Evolutionary conservation across 2,113 vertebrate genomes (phyloP), one percentile per base, ranked within the genome.

Genomic region (Phrynosoma platyrhinos): DNA sequence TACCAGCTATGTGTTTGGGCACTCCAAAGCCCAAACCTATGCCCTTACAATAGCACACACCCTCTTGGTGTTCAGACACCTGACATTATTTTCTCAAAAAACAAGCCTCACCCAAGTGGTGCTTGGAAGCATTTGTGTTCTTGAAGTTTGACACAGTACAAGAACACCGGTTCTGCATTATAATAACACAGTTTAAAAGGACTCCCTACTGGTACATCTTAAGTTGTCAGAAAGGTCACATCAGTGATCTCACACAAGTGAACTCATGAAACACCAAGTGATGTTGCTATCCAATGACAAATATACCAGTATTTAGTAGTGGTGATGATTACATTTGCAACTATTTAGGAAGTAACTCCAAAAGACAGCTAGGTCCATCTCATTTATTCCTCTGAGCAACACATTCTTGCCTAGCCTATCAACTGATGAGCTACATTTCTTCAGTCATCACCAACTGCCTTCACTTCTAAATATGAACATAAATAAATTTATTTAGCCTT

Each of bases 1-100:
- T 95, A 95, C 95, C 92, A 95, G 92, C 92, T 97, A 94, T 92
- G 62, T 96, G 95, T 96, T 97, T 96, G 92, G 95, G 84, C 94
- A 97, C 89, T 93, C 93, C 87, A 71, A 71, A 27, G 68, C 68
- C 58, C 68, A 94, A 96, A 84, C 87, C 92, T 87, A 91, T 74
- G 87, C 92, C 95, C 91, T 88, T 93, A 79, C 55, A 92, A 47
- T 32, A 93, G 88, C 88, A 95, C 94, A 96, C 94, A 92, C 96
- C 95, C 94, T 95, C 91, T 95, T 75, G 90, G 94, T 93, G 74
- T 95, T 96, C 95, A 94, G 93, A 96, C 94, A 92, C 90, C 88
- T 92, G 68, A 62, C 92, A 91, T 88, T 91, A 91, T 71, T 96
- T 91, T 90, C 87, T 96, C 91, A 95, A 89, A 93, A 95, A 95